A percentile compares a stretch with the other conserved stretches of the same genome.
phyloP scores from a whole-genome alignment of 2,888 invertebrate species.

The Mythimna loreyi region DNA sequence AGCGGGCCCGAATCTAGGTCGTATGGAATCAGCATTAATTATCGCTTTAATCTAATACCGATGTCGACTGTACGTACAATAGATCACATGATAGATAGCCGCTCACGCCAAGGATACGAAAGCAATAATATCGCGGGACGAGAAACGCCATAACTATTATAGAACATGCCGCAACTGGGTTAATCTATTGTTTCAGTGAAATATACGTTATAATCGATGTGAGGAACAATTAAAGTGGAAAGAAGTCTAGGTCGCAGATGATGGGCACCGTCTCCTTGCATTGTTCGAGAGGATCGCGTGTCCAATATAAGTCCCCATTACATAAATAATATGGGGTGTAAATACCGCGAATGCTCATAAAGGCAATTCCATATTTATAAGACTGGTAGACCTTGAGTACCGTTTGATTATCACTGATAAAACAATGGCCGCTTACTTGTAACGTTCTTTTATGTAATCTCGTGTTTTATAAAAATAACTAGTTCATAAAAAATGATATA shows the following conservation, averaged over 20 bases:
- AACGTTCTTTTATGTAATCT: conserved; percentile 67
- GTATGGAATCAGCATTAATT: conserved; percentile 91
- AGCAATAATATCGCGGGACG: conserved; percentile 78
- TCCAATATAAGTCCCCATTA: conserved; percentile 87
- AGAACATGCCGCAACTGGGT: conserved; percentile 81
- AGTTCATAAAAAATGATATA: conserved; percentile 43
- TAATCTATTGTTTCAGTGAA: conserved; percentile 87
- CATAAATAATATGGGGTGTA: conserved; percentile 88
- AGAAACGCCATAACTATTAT: conserved; percentile 77
- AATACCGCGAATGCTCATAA: conserved; percentile 76
- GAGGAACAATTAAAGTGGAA: conserved; percentile 86
- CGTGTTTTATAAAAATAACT: conserved; percentile 58
- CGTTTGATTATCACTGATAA: conserved; percentile 72
- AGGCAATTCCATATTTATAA: conserved; percentile 80
- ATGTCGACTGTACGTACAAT: conserved; percentile 88
- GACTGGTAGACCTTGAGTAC: conserved; percentile 78
- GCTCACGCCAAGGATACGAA: conserved; percentile 88
- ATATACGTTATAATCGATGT: conserved; percentile 82
- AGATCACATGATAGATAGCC: conserved; percentile 90
- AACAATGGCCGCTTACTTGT: conserved; percentile 71
- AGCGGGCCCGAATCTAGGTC: conserved; percentile 89
- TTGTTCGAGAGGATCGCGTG: conserved; percentile 88
- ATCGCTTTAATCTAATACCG: conserved; percentile 90
- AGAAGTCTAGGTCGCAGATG: conserved; percentile 87
- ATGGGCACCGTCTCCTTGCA: conserved; percentile 86